These are phyloP conservation scores for Pyrrhosoma nymphula DNA, from an alignment of 2,888 invertebrate genomes.

Conservation along the genomic window DNA sequence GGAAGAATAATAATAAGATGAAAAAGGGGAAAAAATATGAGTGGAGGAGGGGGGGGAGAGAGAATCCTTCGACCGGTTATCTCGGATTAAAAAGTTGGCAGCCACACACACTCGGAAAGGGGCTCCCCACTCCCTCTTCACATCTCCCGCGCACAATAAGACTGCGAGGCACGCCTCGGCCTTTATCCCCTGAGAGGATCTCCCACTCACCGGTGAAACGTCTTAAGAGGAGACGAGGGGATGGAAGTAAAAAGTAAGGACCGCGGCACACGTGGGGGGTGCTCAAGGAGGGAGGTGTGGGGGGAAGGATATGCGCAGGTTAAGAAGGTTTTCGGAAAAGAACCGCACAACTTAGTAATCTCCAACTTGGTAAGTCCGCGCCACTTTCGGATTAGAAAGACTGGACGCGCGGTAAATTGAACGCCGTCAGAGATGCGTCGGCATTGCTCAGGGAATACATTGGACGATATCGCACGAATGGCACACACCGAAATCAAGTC, in stretches of 20 bases:
- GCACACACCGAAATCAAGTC: too few species aligned
- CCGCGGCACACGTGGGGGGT: neutral
- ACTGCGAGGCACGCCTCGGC: neutral
- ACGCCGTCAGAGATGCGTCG: neutral
- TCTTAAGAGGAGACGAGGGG: neutral
- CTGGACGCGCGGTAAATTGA: neutral
- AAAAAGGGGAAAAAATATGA: neutral
- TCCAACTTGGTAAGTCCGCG: neutral
- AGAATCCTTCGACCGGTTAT: neutral
- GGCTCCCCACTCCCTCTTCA: neutral
- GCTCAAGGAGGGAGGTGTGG: neutral
- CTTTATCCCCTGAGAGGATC: neutral
- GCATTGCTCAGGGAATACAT: too few species aligned
- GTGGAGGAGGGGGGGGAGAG: too few species aligned
- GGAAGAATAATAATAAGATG: neutral
- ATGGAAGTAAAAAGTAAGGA: neutral
- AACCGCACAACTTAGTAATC: too few species aligned
- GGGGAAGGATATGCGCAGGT: neutral
- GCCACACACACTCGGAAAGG: neutral
- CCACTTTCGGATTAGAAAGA: neutral
- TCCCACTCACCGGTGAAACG: neutral
- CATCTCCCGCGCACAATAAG: neutral
- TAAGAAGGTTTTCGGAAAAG: too few species aligned
- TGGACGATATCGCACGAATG: too few species aligned
- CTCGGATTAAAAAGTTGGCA: constrained; percentile 31